Conservation (phyloP, 2,113 vertebrate genomes). For the Cyphomyrus plagiostoma region DNA sequence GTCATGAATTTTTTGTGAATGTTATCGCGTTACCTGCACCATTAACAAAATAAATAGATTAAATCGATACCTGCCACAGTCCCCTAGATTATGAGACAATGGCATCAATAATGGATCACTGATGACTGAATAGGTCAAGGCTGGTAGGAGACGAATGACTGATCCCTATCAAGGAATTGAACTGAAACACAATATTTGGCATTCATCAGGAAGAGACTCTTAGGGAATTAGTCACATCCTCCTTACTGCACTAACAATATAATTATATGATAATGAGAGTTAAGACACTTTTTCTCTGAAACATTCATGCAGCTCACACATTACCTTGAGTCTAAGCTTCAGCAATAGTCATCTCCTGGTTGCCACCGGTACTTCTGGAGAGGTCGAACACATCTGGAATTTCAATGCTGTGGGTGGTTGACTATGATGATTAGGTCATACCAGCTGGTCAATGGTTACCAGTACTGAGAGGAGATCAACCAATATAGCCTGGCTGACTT, state of each 20-base stretch:
- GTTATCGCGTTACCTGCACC: neutral
- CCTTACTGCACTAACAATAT: neutral
- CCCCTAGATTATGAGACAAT: neutral
- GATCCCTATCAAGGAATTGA: constrained; percentile 6
- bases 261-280: neutral
- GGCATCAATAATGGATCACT: constrained; percentile 24
- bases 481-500: neutral
- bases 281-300: neutral
- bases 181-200: constrained; percentile 14
- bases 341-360: neutral
- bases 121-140: neutral
- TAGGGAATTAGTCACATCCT: neutral
- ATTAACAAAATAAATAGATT: constrained; percentile 18
- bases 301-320: neutral
- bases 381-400: neutral
- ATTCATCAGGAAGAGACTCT: neutral
- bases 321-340: neutral
- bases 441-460: neutral
- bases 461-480: neutral
- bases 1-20: constrained; percentile 8
- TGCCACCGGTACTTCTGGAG: neutral
- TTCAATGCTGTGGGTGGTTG: too few relatives aligned
- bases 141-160: constrained; percentile 10
- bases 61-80: constrained; percentile 8
- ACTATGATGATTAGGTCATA: neutral